Evolutionary conservation across 2,888 invertebrate species (phyloP), one percentile per base, ranked within the genome.

Genomic region (Homarus gammarus): DNA sequence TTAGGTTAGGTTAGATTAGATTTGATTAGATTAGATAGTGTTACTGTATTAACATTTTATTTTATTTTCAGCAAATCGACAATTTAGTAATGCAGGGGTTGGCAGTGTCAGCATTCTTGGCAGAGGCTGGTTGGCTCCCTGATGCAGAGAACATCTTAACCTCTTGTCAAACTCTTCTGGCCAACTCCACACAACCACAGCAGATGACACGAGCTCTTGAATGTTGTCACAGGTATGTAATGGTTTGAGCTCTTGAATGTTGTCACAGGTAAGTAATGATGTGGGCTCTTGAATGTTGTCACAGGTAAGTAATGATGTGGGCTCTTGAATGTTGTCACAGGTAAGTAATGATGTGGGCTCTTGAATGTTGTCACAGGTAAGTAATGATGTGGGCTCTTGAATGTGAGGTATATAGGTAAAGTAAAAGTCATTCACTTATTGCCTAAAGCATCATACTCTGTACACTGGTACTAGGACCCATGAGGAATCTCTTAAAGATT

Each of bases 71-170:
- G 77, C 95, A 95, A 97, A 97, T 89, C 95, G 95, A 90, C 83
- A 51, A 49, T 51, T 38, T 90, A 70, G 87, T 90, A 49, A n/a
- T 78, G 38, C 90, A 90, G 33, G 90, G 90, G 3, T 38, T 90
- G 70, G 68, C 84, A 36, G 79, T 91, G 94, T 94, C 94, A 84
- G 93, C 93, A 0, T 98, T 98, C 94, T 95, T 98, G 5, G 96
- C 96, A 93, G 98, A 98, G 93, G 97, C 97, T 0, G 98, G 98
- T 0, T 98, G 97, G 97, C 96, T 96, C 93, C 95, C 95, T 92
- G 96, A 97, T 93, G 96, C 97, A 91, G 96, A 97, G 93, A 95
- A 95, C 73, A 96, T 98, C 84, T 94, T 98, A 92, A 94, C 95
- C 68, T 94, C 95, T 15, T 97, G 97, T 93, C 95, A 96, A 91